A percentile compares a stretch with the other conserved stretches of the same genome.
These are phyloP conservation scores for Cynopterus sphinx DNA, from an alignment of 2,797 vertebrate species.

Conservation along the genomic window DNA sequence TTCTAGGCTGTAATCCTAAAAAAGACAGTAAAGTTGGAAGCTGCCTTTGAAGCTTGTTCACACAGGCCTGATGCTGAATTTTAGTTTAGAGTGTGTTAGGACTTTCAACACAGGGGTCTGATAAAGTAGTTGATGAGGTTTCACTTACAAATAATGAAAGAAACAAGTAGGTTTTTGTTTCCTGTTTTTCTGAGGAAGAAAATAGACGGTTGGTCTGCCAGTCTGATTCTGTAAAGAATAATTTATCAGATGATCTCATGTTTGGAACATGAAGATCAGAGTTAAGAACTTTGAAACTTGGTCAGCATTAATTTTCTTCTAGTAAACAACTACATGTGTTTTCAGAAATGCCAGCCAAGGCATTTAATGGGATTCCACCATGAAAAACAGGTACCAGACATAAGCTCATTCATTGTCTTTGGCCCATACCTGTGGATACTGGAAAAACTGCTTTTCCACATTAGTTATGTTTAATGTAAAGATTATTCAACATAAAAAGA, in stretches of 20 bases:
- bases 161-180: background rate
- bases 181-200: slow-evolving; percentile 28
- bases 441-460: background rate
- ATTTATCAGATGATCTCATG: slow-evolving; percentile 49
- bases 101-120: background rate
- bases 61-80: background rate
- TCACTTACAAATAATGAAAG: slow-evolving; percentile 24
- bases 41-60: slow-evolving; percentile 37
- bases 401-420: background rate
- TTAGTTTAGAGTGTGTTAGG: background rate
- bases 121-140: background rate
- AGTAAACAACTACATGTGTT: background rate
- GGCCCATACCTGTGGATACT: background rate
- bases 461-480: background rate
- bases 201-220: background rate
- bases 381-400: slow-evolving; percentile 2
- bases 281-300: slow-evolving; percentile 22
- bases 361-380: background rate
- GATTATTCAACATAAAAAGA: background rate
- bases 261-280: slow-evolving; percentile 35
- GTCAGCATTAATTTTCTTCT: slow-evolving; percentile 20
- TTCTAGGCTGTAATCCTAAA: background rate
- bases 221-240: slow-evolving; percentile 32
- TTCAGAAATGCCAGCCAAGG: slow-evolving; percentile 3
- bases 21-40: background rate